phyloP scores from a whole-genome alignment of 2,888 invertebrate species.

The Molanna angustata region DNA sequence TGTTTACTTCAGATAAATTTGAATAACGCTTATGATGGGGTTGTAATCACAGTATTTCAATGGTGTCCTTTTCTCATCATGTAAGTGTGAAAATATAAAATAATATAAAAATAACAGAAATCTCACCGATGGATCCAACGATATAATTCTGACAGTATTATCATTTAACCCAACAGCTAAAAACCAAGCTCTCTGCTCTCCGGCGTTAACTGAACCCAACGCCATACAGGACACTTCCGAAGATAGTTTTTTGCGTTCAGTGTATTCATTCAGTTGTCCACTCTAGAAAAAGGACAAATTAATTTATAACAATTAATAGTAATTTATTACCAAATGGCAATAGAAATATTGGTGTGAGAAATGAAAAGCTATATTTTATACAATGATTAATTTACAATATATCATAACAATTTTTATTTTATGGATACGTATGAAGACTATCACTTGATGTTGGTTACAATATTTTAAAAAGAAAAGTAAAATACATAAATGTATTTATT shows the following conservation, averaged over 20 bases:
- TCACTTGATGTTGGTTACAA: no score
- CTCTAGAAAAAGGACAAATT: conserved; percentile 69
- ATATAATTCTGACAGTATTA: conserved; percentile 95
- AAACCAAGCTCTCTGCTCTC: conserved; percentile 94
- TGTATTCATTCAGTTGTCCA: conserved; percentile 97
- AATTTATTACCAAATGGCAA: no score
- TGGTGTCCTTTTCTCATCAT: conserved; percentile 58
- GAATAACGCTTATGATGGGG: conserved; percentile 33
- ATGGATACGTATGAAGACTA: no score
- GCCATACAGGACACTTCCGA: conserved; percentile 99
- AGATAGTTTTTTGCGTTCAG: conserved; percentile 94
- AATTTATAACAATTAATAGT: no score
- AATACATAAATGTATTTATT: conserved; percentile 8
- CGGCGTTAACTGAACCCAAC: conserved; percentile 89
- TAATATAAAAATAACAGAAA: conserved; percentile 5
- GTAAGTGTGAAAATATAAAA: conserved; percentile 7
- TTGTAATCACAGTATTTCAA: conserved; percentile 52
- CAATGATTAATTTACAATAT: no score
- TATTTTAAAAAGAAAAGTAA: no score
- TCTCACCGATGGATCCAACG: conserved; percentile 84
- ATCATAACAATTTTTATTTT: no score
- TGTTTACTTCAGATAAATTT: conserved; percentile 26
- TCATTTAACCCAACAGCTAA: conserved; percentile 94
- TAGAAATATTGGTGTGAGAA: no score
- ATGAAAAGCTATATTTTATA: no score